phyloP scores from a whole-genome alignment of 2,113 vertebrate species.

The Scatophagus argus region DNA sequence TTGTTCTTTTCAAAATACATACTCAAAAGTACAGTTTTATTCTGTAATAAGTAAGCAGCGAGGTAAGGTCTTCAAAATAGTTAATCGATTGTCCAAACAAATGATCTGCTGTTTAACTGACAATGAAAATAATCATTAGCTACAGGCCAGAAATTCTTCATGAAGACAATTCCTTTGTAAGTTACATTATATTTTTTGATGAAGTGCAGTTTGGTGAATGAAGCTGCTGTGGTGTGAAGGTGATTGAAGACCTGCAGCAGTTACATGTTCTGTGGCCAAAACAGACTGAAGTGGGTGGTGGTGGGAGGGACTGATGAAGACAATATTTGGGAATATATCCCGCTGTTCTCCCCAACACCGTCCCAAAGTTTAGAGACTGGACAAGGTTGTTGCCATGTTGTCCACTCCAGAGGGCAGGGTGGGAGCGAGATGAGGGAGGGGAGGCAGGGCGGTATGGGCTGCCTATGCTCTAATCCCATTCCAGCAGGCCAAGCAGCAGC shows the following conservation, averaged over 20 bases:
- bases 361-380: constrained; percentile 11
- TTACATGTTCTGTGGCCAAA: background rate
- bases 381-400: constrained; percentile 55
- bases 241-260: background rate
- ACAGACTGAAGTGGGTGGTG: background rate
- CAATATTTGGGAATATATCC: background rate
- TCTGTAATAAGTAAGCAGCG: too few species aligned
- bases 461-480: constrained; percentile 82
- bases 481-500: constrained; percentile 77
- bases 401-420: constrained; percentile 54
- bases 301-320: background rate
- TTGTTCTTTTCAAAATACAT: too few species aligned
- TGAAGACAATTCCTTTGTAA: too few species aligned
- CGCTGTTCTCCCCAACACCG: background rate
- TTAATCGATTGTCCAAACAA: background rate
- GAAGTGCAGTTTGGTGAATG: background rate
- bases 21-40: too few species aligned
- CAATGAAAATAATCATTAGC: background rate
- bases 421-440: constrained; percentile 21
- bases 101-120: background rate
- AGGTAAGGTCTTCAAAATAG: too few species aligned
- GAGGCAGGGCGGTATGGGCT: constrained; percentile 55
- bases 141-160: too few species aligned
- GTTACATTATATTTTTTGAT: background rate
- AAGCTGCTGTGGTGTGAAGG: background rate